Base-by-base conservation (phyloP, 1,140 invertebrate genomes). In the Lithobius niger region DNA sequence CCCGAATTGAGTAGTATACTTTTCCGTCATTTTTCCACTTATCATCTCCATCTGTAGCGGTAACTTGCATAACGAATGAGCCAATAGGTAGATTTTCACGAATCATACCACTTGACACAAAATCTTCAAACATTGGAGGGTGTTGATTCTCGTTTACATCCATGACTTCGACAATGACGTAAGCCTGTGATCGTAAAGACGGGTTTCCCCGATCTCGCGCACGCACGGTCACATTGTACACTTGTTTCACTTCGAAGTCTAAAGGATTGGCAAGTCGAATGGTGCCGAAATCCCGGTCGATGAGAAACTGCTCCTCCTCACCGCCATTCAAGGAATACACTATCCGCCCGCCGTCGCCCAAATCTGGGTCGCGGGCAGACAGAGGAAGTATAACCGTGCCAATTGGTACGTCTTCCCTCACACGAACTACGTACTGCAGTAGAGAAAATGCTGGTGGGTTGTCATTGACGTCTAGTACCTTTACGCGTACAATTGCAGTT, bases 131-230 rank as follows among this genome's bases (percentile, higher is more conserved):
- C 36, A 78, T 71, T 0, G 94, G 94, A 24, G 88, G 72, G 65
- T 84, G 78, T 2, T 82, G 69, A 69, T 95, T 95, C 69, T 96
- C 89, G 67, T 96, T 91, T 13, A 97, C 90, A 72, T 97, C 90
- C 43, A 88, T 80, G 22, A 97, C 80, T 67, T 95, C 86, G 3
- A 98, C 80, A 16, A 87, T 60, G 47, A 71, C 79, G 19, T 89
- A 74, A 43, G 80, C 80, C 28, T 82, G 80, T 22, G 78, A 80
- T 36, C 89, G 68, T 1, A 64, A 55, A 0, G 82, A 73, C 10
- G 70, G 68, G 36, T 76, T 77, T 2, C 87, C 88, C 1, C 80
- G 76, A 73, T 96, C 92, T 18, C 77, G 79, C 0, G 88, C 92
- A 27, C 80, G 76, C 40, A 91, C 83, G 27, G 82, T 84, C 36